Base-by-base conservation (phyloP, 1,140 invertebrate species). In the Diuraphis noxia region DNA sequence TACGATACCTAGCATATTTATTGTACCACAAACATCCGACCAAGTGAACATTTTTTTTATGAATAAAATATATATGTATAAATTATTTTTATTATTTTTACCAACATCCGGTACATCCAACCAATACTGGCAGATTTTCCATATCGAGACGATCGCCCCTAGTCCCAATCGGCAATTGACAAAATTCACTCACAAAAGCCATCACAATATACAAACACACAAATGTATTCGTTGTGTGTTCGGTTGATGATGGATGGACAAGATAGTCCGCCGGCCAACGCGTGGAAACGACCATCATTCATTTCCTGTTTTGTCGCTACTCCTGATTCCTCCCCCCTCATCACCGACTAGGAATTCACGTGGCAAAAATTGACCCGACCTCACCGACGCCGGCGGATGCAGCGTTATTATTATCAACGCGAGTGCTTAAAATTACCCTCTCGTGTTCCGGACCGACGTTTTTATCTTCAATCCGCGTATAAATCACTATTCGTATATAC, bases 171-270 rank as follows among this genome's bases (percentile, higher is more conserved):
- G 25, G 36, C n/a, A 52, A 86, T 86, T 86, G 84, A 36, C 49
- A 86, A 86, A 86, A 52, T 85, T 10, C 9, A 5, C 84, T 8
- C 46, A 36, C 21, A 86, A 52, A 86, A 86, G 84, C 43, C 21
- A 86, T 34, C 25, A 86, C 23, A 49, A 86, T 36, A 30, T 34
- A 30, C 30, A 49, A 17, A 23, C 46, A 72, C n/a, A 72, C 13
- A n/a, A 72, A 72, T 72, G 56, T 72, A 72, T n/a, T 72, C 56
- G 56, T 34, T 52, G 84, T 46, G 84, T n/a, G 30, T 5, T 40
- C 41, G 19, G 41, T 86, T 86, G 84, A 86, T 86, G 84, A 86
- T 86, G 46, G 84, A 86, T 86, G 84, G 43, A 86, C 84, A 43
- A 84, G 30, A 84, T 84, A 52, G 84, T 49, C 46, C 30, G 9